Conservation (phyloP, 2,888 invertebrate genomes). For the Pseudococcus viburni region DNA sequence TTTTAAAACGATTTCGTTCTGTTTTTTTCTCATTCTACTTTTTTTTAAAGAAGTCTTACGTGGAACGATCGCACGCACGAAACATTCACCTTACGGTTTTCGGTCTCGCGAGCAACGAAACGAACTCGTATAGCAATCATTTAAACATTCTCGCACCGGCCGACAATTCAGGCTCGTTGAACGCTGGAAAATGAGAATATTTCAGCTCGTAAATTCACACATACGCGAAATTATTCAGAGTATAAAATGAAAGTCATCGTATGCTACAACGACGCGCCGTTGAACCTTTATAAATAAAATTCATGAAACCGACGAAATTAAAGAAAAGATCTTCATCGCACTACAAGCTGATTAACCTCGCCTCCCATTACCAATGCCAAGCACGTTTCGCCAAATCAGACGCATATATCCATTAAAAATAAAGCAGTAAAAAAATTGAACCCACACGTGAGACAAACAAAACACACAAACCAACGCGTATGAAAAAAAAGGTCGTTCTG, state of each 20-base stretch:
- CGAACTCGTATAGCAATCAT: too few species aligned
- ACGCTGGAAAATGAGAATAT: neutral
- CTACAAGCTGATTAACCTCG: slow-evolving; percentile 36
- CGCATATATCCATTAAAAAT: slow-evolving; percentile 35
- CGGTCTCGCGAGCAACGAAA: too few species aligned
- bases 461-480: neutral
- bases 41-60: too few species aligned
- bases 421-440: slow-evolving; percentile 43
- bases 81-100: too few species aligned
- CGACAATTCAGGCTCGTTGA: neutral
- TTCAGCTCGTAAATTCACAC: neutral
- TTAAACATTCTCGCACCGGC: neutral
- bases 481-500: slow-evolving; percentile 28
- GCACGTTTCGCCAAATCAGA: slow-evolving; percentile 43
- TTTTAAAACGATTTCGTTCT: too few species aligned
- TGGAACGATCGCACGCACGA: too few species aligned
- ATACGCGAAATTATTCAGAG: neutral
- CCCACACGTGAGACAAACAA: slow-evolving; percentile 22
- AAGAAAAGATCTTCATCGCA: neutral
- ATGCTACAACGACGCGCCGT: neutral
- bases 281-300: slow-evolving; percentile 4
- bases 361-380: neutral
- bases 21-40: too few species aligned
- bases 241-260: slow-evolving; percentile 5
- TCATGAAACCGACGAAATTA: slow-evolving; percentile 9